Base-by-base conservation (phyloP, 30 jellyfish, hydroid and myxozoan genomes). In the Turritopsis rubra region DNA sequence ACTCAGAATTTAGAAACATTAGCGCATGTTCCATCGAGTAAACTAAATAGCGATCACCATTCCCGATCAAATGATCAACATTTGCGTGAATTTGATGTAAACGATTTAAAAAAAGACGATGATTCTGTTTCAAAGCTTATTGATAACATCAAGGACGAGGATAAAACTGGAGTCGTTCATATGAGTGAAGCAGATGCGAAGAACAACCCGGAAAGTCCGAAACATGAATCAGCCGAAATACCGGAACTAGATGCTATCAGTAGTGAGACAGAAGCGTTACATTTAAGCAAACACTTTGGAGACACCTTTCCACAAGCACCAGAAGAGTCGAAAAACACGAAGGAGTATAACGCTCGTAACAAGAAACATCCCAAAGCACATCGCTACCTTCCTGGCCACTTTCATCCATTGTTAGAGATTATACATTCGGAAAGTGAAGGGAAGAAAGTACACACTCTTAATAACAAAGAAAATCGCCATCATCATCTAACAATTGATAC, bases 401-500 rank as follows among this genome's bases (percentile, higher is more conserved):
- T 22, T 52, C 17, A 75, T 22, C 65, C 53, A 29, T 28, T 60
- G 29, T 60, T 25, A 77, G 71, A 24, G 71, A 52, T 60, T 77
- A 28, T 31, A 1, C 28, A 75, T 22, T 17, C 71, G 22, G 73
- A 77, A 77, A 30, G 29, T 60, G 71, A 26, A 77, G 85, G 28
- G 29, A 77, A 8, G 28, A 77, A 60, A 24, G 31, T 68, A 17
- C 77, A 16, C 19, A 22, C 1, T 68, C 77, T 7, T 68, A 0
- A 1, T 1, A 23, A 19, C 21, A 27, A 68, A 27, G 30, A 68
- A 80, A 29, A 27, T 65, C 87, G 66, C 53, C 87, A 80, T 80
- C 87, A 80, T 53, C 87, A 65, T 28, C 54, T 80, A 21, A 80
- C 87, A 0, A 80, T 80, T 65, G 87, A 80, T 28, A 80, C 87